Conservation (phyloP, 92 coral and sea anemone genomes). For the Ricordea florida region DNA sequence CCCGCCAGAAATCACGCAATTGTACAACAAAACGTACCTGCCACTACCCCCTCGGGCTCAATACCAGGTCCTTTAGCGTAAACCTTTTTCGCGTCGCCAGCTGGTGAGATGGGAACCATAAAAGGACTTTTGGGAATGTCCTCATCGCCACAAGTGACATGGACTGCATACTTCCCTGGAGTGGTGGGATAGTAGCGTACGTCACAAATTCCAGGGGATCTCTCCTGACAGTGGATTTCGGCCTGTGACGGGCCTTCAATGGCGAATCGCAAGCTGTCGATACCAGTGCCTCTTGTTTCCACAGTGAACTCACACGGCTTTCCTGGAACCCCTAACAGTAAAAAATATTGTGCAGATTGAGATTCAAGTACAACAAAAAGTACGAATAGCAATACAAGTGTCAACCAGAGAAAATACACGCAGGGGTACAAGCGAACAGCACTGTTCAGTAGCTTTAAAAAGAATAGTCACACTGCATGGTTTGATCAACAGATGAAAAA, state of each 20-base stretch:
- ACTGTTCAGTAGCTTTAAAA: too few species aligned
- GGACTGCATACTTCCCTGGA: constrained; percentile 97
- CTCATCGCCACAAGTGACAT: constrained; percentile 94
- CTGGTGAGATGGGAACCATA: constrained; percentile 96
- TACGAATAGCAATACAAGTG: too few species aligned
- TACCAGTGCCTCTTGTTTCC: constrained; percentile 96
- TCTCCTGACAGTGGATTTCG: constrained; percentile 92
- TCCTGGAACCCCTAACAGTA: constrained; percentile 71
- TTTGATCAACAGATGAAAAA: too few species aligned
- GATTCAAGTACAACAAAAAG: neutral
- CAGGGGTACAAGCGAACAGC: too few species aligned
- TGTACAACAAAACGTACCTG: constrained; percentile 56
- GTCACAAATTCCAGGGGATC: constrained; percentile 91
- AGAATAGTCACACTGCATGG: too few species aligned
- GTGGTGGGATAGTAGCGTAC: constrained; percentile 88
- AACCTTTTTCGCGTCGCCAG: constrained; percentile 87
- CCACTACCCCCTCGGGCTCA: constrained; percentile 93
- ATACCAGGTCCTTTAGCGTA: constrained; percentile 98
- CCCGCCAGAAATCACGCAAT: neutral
- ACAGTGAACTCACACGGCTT: constrained; percentile 98
- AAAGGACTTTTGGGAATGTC: constrained; percentile 96
- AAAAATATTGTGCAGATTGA: too few species aligned
- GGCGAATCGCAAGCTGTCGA: constrained; percentile 96
- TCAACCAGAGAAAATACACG: too few species aligned
- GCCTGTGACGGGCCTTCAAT: constrained; percentile 99